Base-by-base conservation (phyloP, 2,888 invertebrate genomes). In the Troides helena region DNA sequence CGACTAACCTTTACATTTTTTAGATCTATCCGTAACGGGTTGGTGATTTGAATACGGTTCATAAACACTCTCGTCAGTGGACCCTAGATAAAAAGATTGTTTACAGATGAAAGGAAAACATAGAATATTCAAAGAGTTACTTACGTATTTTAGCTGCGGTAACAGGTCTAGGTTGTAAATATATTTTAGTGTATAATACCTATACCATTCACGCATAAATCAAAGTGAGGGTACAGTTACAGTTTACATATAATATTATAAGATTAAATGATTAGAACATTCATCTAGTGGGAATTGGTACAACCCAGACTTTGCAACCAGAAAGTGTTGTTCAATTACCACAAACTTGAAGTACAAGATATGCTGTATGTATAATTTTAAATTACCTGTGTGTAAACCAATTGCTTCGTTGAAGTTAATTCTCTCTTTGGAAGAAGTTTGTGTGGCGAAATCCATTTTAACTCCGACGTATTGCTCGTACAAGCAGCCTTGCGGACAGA, bases 401-500 rank as follows among this genome's bases (percentile, higher is more conserved):
- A 59, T 59, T 25, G 25, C 61, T 23, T 56, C 56, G 23, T 67
- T 23, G 10, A 36, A 53, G 43, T 53, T 18, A 56, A 36, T 23
- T 53, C 61, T 21, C 39, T 67, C 39, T n/a, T 23, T 61, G 21
- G 53, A 23, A 12, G 67, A 61, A n/a, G 61, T 62, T 25, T 61
- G 67, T 18, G 61, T 61, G 18, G 53, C 67, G 36, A 21, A 23
- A 62, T 61, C 39, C 6, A 61, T 30, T 17, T 36, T 39, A 8
- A 12, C 36, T n/a, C 36, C 61, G 43, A 18, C 56, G 10, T 36
- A 50, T 10, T 53, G 39, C 17, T 61, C 61, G 23, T 36, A 56
- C n/a, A 23, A 21, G 25, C 72, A 71, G 43, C 69, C 61, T 72
- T 71, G 73, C 71, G 72, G 65, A 77, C 73, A 59, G 62, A 67